Conservation (phyloP, 1,140 invertebrate genomes). For the Brachionus paranguensis region DNA sequence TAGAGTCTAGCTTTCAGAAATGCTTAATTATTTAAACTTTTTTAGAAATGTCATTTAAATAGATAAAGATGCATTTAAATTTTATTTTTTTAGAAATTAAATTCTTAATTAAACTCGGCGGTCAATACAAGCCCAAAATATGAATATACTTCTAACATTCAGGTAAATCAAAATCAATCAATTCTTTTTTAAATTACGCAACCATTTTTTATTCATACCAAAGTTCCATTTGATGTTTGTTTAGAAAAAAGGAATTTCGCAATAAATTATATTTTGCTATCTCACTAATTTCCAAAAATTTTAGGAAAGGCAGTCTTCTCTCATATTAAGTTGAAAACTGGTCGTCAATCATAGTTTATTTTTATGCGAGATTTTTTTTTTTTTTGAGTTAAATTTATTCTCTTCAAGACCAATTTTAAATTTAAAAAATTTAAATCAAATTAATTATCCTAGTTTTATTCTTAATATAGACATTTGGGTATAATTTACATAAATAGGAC, state of each 20-base stretch:
- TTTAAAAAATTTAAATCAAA: background rate
- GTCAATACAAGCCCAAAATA: background rate
- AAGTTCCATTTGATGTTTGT: background rate
- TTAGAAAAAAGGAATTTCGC: background rate
- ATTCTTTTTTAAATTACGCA: background rate
- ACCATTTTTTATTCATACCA: background rate
- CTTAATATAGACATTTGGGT: background rate
- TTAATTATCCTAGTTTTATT: conserved; percentile 6
- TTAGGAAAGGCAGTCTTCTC: background rate
- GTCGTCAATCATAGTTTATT: background rate
- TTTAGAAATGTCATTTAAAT: background rate
- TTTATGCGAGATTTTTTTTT: background rate
- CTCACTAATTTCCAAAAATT: background rate
- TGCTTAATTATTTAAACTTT: background rate
- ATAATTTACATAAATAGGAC: conserved; percentile 4
- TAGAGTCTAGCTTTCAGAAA: background rate
- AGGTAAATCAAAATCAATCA: background rate
- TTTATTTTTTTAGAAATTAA: background rate
- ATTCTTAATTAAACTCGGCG: background rate
- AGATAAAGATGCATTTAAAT: background rate
- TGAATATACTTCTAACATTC: conserved; percentile 25
- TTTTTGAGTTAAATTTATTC: background rate
- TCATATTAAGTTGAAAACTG: background rate
- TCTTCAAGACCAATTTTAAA: background rate
- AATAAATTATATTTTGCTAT: background rate